Evolutionary conservation across 2,888 invertebrate species (phyloP).

Genomic region (Nomada lathburiana): DNA sequence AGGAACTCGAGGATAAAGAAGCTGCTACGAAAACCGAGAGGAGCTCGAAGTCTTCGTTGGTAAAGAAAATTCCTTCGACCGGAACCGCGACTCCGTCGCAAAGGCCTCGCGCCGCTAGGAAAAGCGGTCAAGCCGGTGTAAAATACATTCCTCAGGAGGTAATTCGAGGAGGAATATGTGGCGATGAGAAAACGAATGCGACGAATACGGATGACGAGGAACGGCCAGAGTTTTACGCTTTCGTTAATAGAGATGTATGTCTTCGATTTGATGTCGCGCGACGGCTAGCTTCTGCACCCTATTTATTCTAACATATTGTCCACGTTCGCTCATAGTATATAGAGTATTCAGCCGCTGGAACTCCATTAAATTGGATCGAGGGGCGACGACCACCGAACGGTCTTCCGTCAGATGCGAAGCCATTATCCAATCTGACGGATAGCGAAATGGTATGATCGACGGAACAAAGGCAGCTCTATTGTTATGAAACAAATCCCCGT

Average conservation of each 20-base stretch:
- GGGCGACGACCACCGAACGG: conserved; percentile 72
- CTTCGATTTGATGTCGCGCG: too few species aligned
- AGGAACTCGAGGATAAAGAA: background rate
- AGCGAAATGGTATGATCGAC: conserved; percentile 67
- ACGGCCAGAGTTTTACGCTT: conserved; percentile 69
- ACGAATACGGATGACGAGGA: conserved; percentile 4
- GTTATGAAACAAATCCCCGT: background rate
- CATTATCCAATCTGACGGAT: conserved; percentile 60
- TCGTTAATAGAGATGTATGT: conserved; percentile 70
- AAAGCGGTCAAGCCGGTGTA: too few species aligned
- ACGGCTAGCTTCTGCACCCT: too few species aligned
- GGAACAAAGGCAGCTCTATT: background rate
- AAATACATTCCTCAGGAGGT: too few species aligned
- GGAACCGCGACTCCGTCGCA: background rate
- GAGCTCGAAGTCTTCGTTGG: background rate
- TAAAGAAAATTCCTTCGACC: background rate
- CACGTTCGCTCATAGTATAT: conserved; percentile 70
- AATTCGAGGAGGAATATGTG: too few species aligned
- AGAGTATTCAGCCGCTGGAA: conserved; percentile 71
- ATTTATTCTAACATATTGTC: background rate
- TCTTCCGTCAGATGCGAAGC: conserved; percentile 71
- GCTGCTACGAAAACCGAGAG: background rate
- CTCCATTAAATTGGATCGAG: conserved; percentile 77
- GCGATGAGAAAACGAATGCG: too few species aligned
- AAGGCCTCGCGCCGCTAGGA: background rate